A percentile compares a stretch with the other conserved stretches of the same genome.
phyloP scores from a whole-genome alignment of 1,140 invertebrate species.

The Pteromalus puparum region DNA sequence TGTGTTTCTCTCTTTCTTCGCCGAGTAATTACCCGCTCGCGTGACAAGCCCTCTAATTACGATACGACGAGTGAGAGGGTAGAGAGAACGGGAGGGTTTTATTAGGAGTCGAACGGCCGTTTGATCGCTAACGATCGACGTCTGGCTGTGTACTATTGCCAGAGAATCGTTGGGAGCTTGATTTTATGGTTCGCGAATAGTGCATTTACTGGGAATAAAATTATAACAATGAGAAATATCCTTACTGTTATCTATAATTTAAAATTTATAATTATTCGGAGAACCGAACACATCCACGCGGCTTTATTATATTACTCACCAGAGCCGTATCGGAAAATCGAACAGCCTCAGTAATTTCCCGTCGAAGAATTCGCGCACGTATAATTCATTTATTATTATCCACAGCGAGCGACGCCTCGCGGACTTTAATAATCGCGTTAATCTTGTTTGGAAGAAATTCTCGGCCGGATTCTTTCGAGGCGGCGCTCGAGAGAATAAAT shows the following conservation, averaged over 20 bases:
- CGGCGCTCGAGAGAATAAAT: too few species aligned
- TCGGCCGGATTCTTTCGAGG: too few species aligned
- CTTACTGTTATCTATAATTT: too few species aligned
- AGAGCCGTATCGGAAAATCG: neutral
- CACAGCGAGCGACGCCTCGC: too few species aligned
- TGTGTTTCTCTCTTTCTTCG: neutral
- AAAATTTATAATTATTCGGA: neutral
- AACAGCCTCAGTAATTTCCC: neutral
- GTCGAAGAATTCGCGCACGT: neutral
- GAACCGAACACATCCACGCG: too few species aligned
- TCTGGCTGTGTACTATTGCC: neutral
- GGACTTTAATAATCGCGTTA: neutral
- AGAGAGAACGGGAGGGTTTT: too few species aligned
- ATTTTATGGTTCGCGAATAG: too few species aligned
- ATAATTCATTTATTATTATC: conserved; percentile 8
- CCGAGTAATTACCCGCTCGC: conserved; percentile 15
- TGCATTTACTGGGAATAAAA: too few species aligned
- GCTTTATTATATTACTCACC: too few species aligned
- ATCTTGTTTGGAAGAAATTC: conserved; percentile 5
- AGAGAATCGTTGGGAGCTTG: too few species aligned
- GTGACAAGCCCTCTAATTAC: conserved; percentile 24
- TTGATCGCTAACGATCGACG: neutral
- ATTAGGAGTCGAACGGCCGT: neutral
- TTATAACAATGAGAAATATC: too few species aligned
- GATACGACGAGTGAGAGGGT: neutral